Evolutionary conservation across 2,888 invertebrate genomes (phyloP), one percentile per base, ranked within the genome.

Genomic region (Microctonus brassicae): DNA sequence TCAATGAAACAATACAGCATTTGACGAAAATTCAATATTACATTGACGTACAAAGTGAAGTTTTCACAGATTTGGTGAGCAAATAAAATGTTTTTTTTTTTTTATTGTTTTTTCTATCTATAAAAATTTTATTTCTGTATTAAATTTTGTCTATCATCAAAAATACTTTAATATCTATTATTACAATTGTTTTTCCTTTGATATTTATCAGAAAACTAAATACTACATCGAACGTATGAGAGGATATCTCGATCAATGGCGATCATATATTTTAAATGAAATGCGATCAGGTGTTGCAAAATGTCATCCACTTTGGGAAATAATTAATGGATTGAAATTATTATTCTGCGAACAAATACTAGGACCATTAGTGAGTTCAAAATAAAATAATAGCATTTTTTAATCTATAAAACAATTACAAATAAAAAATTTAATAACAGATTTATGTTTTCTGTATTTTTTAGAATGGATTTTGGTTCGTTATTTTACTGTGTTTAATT

Each of bases 21-120:
- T 90, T 95, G 77, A 93, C 92, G 80, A 93, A 92, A n/a, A 92
- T 94, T 60, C 94, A 95, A 84, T 92, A 91, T 83, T 94, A 93
- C 86, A 90, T 95, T 74, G 92, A 94, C 80, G 92, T 91, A 81
- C 92, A 93, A 79, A 93, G 93, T 36, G 91, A 91, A 63, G 90
- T 91, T 78, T 93, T 94, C 79, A 93, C 93, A 66, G 90, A 91
- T 79, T 90, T 92, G 90, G 93, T 93, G 13, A 87, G 88, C 26
- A 58, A 58, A 3, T 6, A 24, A 24, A 10, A 42, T 11, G 11
- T 42, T n/a, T 11, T 42, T n/a, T 42, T 42, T 3, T 42, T 10
- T 6, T 6, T n/a, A n/a, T n/a, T n/a, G n/a, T n/a, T 20, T 9
- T 3, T n/a, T 3, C 10, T 6, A 17, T 20, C 20, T 17, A 5